Conservation (phyloP, 2,113 vertebrate genomes). For the Apus apus region DNA sequence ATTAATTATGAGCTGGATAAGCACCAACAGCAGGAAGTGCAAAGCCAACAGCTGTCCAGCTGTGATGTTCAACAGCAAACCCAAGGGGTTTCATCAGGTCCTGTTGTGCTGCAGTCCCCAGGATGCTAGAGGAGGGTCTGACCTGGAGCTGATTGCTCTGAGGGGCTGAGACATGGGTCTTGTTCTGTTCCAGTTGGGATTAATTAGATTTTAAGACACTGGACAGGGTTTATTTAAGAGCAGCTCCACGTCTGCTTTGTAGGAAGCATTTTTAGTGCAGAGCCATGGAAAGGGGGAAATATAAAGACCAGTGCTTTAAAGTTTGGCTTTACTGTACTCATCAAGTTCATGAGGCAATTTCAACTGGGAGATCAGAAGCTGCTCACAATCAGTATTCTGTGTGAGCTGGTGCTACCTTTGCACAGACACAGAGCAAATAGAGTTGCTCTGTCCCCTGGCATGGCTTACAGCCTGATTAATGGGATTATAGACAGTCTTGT, state of each 20-base stretch:
- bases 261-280: not conserved
- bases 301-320: not conserved
- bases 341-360: no score
- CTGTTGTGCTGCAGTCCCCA: not conserved
- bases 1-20: constrained; percentile 69
- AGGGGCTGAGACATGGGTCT: not conserved
- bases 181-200: not conserved
- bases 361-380: not conserved
- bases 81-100: constrained; percentile 41
- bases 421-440: not conserved
- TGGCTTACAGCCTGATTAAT: not conserved
- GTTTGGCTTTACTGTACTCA: not conserved
- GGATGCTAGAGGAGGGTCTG: not conserved
- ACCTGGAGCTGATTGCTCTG: not conserved
- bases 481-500: not conserved
- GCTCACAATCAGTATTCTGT: not conserved
- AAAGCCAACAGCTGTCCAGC: constrained; percentile 55
- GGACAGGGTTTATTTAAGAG: not conserved
- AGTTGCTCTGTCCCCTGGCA: not conserved
- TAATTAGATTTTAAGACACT: not conserved
- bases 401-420: not conserved
- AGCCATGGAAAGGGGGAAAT: not conserved
- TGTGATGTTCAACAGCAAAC: constrained; percentile 62
- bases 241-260: not conserved
- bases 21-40: constrained; percentile 57